Conservation (phyloP, 1,140 invertebrate genomes). For the Fopius arisanus region DNA sequence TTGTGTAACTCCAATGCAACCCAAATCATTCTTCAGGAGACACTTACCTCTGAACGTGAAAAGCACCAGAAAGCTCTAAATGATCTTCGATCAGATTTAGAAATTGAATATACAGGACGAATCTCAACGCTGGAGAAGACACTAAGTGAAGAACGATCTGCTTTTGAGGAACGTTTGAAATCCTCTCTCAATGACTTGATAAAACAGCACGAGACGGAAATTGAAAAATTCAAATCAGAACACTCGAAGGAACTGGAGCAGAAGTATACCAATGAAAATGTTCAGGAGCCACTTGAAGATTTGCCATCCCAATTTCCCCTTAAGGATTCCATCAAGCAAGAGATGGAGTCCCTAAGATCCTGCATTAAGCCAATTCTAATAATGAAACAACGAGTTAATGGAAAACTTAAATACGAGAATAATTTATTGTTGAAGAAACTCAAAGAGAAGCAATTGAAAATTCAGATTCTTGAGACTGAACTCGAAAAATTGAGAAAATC, state of each 20-base stretch:
- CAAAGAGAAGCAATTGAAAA: constrained; percentile 29
- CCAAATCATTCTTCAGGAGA: constrained; percentile 65
- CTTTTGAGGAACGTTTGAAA: constrained; percentile 29
- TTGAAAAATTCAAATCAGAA: constrained; percentile 46
- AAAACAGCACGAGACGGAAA: constrained; percentile 32
- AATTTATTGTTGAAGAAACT: constrained; percentile 1
- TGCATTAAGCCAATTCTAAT: constrained; percentile 30
- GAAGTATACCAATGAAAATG: constrained; percentile 40
- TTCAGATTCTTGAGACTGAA: constrained; percentile 38
- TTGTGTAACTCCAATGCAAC: constrained; percentile 39
- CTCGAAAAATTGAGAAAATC: constrained; percentile 37
- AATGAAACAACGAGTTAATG: constrained; percentile 49
- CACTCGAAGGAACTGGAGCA: constrained; percentile 45
- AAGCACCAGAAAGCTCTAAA: constrained; percentile 52
- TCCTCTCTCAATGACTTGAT: constrained; percentile 17
- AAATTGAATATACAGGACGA: constrained; percentile 46
- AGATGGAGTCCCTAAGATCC: constrained; percentile 20
- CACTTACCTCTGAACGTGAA: constrained; percentile 60
- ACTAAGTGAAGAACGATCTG: constrained; percentile 52
- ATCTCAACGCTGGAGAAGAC: constrained; percentile 46
- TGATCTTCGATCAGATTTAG: constrained; percentile 53
- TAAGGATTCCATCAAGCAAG: not conserved
- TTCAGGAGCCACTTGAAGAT: constrained; percentile 35
- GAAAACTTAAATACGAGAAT: constrained; percentile 40
- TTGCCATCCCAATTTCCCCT: not conserved